A percentile compares a stretch with the other conserved stretches of the same genome.
These are phyloP conservation scores for Criorhina ranunculi DNA, from an alignment of 2,888 invertebrate genomes.

Conservation along the genomic window DNA sequence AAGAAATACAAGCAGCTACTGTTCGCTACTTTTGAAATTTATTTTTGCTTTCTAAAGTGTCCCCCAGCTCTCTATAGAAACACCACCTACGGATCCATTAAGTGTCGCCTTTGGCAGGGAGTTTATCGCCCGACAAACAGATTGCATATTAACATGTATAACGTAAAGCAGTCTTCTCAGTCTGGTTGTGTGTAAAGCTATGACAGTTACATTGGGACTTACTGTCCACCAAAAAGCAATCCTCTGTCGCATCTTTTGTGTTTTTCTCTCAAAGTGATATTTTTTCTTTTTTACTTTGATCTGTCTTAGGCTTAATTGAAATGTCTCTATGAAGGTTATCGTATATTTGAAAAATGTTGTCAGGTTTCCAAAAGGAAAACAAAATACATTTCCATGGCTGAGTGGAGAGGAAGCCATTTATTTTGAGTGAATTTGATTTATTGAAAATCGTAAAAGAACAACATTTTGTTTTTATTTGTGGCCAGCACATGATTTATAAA, in stretches of 20 bases:
- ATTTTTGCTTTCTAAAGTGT: slow-evolving; percentile 13
- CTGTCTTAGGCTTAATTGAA: slow-evolving; percentile 43
- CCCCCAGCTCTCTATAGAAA: not conserved
- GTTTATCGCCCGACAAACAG: slow-evolving; percentile 58
- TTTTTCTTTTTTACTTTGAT: slow-evolving; percentile 25
- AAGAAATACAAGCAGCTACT: slow-evolving; percentile 37
- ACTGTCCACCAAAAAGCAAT: not conserved
- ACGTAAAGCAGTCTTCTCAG: slow-evolving; percentile 22
- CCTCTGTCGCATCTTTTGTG: slow-evolving; percentile 39
- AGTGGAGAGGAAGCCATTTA: slow-evolving; percentile 40
- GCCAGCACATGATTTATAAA: slow-evolving; percentile 59
- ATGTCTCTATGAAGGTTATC: slow-evolving; percentile 42
- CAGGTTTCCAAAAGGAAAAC: slow-evolving; percentile 10
- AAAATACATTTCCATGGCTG: slow-evolving; percentile 1
- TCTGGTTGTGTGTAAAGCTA: not conserved
- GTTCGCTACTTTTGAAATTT: slow-evolving; percentile 35
- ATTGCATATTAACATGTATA: slow-evolving; percentile 54
- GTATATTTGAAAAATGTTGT: slow-evolving; percentile 13
- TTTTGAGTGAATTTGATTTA: slow-evolving; percentile 62
- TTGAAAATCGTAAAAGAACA: slow-evolving; percentile 38
- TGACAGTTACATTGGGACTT: slow-evolving; percentile 35
- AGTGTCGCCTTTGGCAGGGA: slow-evolving; percentile 46
- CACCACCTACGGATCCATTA: slow-evolving; percentile 56
- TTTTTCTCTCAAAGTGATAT: slow-evolving; percentile 6
- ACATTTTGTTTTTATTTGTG: slow-evolving; percentile 20